A percentile compares a stretch with the other conserved stretches of the same genome.
Conservation (phyloP, 2,113 vertebrate species). For the Xenus cinereus region DNA sequence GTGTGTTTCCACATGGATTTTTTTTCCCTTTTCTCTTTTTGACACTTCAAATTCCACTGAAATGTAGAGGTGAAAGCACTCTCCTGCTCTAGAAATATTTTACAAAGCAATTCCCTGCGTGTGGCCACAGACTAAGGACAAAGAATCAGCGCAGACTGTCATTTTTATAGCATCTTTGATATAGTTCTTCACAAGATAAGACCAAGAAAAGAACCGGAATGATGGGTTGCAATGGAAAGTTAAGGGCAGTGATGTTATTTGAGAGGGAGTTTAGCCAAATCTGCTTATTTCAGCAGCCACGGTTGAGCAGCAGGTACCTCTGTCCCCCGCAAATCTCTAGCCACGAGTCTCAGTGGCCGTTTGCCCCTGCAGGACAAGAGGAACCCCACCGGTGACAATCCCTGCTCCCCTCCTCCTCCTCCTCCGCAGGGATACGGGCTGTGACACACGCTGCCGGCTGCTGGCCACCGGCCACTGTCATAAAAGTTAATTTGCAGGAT, state of each 20-base stretch:
- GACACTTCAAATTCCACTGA: neutral
- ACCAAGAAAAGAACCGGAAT: neutral
- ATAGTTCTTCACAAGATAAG: neutral
- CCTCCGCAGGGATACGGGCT: neutral
- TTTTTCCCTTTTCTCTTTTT: neutral
- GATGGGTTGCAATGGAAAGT: neutral
- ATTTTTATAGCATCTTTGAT: neutral
- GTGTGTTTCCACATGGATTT: neutral
- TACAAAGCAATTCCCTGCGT: neutral
- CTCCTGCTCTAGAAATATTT: neutral
- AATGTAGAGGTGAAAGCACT: neutral
- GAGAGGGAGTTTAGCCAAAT: neutral
- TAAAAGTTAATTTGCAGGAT: constrained; percentile 54
- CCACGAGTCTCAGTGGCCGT: neutral
- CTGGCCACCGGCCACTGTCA: constrained; percentile 43
- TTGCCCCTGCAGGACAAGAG: neutral
- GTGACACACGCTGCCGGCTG: constrained; percentile 10
- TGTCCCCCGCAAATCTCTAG: neutral
- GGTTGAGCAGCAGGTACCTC: neutral
- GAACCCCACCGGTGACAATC: neutral
- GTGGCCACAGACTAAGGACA: neutral
- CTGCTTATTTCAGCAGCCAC: constrained; percentile 6
- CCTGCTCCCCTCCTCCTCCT: neutral
- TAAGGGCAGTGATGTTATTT: neutral
- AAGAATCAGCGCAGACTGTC: neutral